Base-by-base conservation (phyloP, 2,113 vertebrate species). In the Gallinago media region DNA sequence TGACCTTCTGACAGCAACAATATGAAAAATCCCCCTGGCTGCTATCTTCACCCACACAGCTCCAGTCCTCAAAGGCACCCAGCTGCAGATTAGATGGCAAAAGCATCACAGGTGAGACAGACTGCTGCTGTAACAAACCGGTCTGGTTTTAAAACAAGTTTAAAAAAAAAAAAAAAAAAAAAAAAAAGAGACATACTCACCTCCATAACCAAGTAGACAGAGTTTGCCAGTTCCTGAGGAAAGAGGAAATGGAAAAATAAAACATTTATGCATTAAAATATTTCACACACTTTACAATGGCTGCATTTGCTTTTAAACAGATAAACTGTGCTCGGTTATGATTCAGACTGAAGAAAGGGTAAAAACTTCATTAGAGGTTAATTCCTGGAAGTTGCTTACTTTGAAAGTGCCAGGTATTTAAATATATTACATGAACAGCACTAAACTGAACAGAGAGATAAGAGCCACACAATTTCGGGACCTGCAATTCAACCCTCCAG, bases 181-280 rank as follows among this genome's bases (percentile, higher is more conserved):
- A 22, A 16, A 29, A 31, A 6, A 31, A 9, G n/a, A 31, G 2
- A 4, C 11, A 79, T 15, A 92, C 99, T 98, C 95, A 99, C 99
- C 99, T 99, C 99, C 99, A 99, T 99, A 94, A 99, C 99, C 83
- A 99, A 98, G 96, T 99, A 99, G 79, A 99, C 99, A n/a, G 98
- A 99, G 75, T 99, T 99, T 54, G 99, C 99, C 96, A 99, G 98
- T 87, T 99, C 99, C 99, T 99, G 96, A 21, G 27, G 95, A 91
- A 84, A 93, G 27, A 92, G 29, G 96, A 93, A 86, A 86, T 46
- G 6, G 34, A 38, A 66, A 83, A 91, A 61, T 17, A 46, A 36
- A 32, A 40, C 8, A 58, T 62, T 59, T 44, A 85, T 20, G 49
- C 4, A 55, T 4, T 59, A 31, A 65, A 70, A 52, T 59, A 70